A percentile compares a stretch with the other conserved stretches of the same genome.
Conservation (phyloP, 2,888 invertebrate genomes). For the Perdita meconis region DNA sequence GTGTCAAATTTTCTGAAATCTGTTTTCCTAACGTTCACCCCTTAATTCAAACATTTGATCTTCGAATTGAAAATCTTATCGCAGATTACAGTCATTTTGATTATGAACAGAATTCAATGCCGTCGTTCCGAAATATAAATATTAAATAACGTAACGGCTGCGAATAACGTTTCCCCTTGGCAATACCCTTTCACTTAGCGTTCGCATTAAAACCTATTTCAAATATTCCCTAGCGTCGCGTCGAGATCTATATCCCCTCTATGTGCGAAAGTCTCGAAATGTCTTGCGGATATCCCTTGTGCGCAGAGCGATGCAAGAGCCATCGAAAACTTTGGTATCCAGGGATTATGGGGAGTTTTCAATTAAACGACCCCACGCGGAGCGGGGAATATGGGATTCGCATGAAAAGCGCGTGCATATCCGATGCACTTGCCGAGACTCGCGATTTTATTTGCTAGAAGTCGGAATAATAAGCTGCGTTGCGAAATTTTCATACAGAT, state of each 20-base stretch:
- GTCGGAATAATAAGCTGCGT: too few relatives aligned
- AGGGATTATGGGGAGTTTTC: slow-evolving; percentile 53
- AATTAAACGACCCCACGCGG: slow-evolving; percentile 40
- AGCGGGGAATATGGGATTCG: slow-evolving; percentile 3
- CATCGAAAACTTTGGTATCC: slow-evolving; percentile 41
- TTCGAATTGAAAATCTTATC: too few relatives aligned
- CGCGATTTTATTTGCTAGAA: background rate
- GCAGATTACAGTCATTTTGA: too few relatives aligned
- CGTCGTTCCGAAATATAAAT: background rate
- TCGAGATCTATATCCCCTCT: slow-evolving; percentile 16
- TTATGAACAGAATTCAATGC: too few relatives aligned
- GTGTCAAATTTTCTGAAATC: too few relatives aligned
- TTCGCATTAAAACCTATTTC: slow-evolving; percentile 14
- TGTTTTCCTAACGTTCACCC: too few relatives aligned
- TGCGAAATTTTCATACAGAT: too few relatives aligned
- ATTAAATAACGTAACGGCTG: background rate
- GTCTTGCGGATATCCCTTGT: slow-evolving; percentile 41
- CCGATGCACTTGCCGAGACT: background rate
- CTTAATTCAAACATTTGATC: too few relatives aligned
- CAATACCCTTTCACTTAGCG: background rate
- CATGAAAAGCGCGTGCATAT: slow-evolving; percentile 2
- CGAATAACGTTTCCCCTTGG: background rate
- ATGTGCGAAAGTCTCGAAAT: slow-evolving; percentile 36
- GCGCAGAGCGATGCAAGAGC: slow-evolving; percentile 30
- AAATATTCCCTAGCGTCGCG: slow-evolving; percentile 25